These are phyloP conservation scores for Zootoca vivipara DNA, from an alignment of 2,113 vertebrate genomes.

Conservation along the genomic window DNA sequence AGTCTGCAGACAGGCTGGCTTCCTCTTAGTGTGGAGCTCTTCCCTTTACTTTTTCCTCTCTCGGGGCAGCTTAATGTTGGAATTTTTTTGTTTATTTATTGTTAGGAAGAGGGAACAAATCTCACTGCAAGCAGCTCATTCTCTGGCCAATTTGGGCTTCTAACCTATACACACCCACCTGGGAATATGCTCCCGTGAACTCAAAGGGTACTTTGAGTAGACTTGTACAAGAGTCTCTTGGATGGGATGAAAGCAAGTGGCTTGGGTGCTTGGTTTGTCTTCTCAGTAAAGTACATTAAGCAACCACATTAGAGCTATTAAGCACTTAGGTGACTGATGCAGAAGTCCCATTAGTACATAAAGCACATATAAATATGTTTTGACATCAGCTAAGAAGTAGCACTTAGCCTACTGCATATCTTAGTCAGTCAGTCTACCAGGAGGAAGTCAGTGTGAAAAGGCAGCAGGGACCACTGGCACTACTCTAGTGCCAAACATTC, in stretches of 20 bases:
- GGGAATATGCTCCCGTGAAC: too few relatives aligned
- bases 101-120: not conserved
- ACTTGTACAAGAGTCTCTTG: too few relatives aligned
- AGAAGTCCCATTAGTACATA: not conserved
- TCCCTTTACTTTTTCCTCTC: not conserved
- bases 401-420: not conserved
- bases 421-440: not conserved
- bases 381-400: not conserved
- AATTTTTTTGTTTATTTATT: not conserved
- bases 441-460: not conserved
- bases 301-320: not conserved
- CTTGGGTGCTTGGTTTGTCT: not conserved
- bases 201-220: too few relatives aligned
- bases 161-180: too few relatives aligned
- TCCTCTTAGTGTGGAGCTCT: not conserved
- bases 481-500: not conserved
- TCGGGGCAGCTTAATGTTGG: too few relatives aligned
- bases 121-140: not conserved
- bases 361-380: not conserved
- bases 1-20: not conserved
- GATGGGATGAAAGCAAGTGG: not conserved
- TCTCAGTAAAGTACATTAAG: not conserved
- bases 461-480: too few relatives aligned
- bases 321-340: not conserved
- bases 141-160: not conserved